These are phyloP conservation scores for Cydia amplana DNA, from an alignment of 1,140 invertebrate species.

Conservation along the genomic window DNA sequence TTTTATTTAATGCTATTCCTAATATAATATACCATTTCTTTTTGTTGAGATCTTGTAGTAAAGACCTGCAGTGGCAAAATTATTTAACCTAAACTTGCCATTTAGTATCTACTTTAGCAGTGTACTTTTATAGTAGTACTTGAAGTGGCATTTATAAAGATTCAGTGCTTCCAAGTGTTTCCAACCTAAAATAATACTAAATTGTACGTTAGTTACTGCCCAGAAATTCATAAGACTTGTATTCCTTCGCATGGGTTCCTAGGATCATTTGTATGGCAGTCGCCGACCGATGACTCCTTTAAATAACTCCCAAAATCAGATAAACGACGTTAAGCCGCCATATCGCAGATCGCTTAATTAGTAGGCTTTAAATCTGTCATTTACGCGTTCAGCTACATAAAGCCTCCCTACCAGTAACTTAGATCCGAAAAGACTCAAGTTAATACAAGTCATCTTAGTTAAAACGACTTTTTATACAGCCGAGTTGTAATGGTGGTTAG, in stretches of 20 bases:
- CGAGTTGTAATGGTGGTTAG: constrained; percentile 42
- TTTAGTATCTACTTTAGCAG: too few species aligned
- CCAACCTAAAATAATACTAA: too few species aligned
- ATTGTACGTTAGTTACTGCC: too few species aligned
- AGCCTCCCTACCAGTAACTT: not conserved
- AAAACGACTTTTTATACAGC: not conserved
- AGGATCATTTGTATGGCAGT: constrained; percentile 27
- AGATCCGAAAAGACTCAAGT: not conserved
- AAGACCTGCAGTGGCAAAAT: too few species aligned
- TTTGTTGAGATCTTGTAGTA: too few species aligned
- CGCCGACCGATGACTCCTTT: constrained; percentile 39
- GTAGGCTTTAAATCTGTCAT: constrained; percentile 72
- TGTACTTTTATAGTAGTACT: too few species aligned
- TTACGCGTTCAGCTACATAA: constrained; percentile 52
- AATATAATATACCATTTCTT: too few species aligned
- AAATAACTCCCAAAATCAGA: constrained; percentile 63
- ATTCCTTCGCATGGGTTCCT: not conserved
- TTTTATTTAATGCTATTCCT: too few species aligned
- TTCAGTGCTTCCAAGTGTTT: too few species aligned
- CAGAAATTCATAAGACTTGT: not conserved
- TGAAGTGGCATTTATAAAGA: too few species aligned
- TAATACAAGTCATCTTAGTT: not conserved
- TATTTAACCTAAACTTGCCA: too few species aligned
- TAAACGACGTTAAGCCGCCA: constrained; percentile 49
- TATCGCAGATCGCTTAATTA: constrained; percentile 71